Evolutionary conservation across 2,888 invertebrate genomes (phyloP).

Genomic region (Tribolium freemani): DNA sequence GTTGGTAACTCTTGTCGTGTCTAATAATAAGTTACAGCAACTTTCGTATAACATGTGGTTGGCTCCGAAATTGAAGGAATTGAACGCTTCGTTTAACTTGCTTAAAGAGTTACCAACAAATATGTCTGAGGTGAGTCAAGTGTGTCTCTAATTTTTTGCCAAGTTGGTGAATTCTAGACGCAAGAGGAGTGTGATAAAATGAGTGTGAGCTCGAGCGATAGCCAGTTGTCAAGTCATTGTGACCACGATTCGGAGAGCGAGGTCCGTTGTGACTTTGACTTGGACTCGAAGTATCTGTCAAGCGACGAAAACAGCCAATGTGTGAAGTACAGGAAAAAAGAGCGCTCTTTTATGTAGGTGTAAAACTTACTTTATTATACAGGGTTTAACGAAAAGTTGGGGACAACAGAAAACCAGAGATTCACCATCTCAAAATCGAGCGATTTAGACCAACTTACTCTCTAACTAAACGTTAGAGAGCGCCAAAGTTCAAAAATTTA

Average conservation of each 20-base stretch:
- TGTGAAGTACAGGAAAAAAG: conserved; percentile 64
- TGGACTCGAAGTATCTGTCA: conserved; percentile 55
- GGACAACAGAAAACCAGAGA: too few relatives aligned
- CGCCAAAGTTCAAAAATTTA: too few relatives aligned
- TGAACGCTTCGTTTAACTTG: conserved; percentile 91
- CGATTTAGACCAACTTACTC: too few relatives aligned
- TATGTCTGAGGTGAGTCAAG: conserved; percentile 68
- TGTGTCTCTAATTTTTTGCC: neutral
- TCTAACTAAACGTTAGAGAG: too few relatives aligned
- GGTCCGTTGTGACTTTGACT: conserved; percentile 61
- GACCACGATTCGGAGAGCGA: conserved; percentile 63
- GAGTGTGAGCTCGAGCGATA: conserved; percentile 67
- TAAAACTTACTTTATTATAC: too few relatives aligned
- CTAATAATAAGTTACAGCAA: conserved; percentile 90
- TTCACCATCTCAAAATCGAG: too few relatives aligned
- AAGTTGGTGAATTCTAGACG: conserved; percentile 49
- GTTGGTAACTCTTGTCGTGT: conserved; percentile 88
- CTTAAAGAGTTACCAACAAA: conserved; percentile 81
- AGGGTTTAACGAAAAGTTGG: too few relatives aligned
- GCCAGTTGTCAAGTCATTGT: conserved; percentile 65
- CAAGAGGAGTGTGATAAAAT: conserved; percentile 65
- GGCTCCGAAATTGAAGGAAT: conserved; percentile 86
- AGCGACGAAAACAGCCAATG: conserved; percentile 60
- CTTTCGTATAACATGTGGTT: conserved; percentile 90
- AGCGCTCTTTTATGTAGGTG: conserved; percentile 64